Conservation (phyloP, 2,797 vertebrate species). For the Eulemur coronatus region DNA sequence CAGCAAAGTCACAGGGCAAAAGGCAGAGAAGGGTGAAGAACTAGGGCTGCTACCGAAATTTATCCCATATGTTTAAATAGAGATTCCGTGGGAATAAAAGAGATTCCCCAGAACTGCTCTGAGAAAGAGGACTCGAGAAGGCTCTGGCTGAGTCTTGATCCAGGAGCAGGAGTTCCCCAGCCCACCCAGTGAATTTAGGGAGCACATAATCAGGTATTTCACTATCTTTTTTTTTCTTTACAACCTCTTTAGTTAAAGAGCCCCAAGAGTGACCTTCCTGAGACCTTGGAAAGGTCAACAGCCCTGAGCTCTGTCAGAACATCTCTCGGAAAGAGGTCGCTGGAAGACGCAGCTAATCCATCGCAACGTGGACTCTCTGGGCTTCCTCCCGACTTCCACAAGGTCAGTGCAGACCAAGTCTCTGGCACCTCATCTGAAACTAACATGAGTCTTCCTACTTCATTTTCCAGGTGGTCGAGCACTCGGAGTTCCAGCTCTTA, state of each 20-base stretch:
- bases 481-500: not conserved
- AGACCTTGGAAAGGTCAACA: not conserved
- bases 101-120: fast-evolving
- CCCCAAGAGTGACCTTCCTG: not conserved
- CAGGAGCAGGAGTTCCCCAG: not conserved
- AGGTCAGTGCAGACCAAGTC: not conserved
- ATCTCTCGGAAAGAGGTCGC: not conserved
- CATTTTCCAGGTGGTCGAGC: not conserved
- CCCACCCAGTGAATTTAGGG: not conserved
- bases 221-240: not conserved
- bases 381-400: not conserved
- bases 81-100: not conserved
- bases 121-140: not conserved
- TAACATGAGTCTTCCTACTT: not conserved
- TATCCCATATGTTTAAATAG: not conserved
- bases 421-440: not conserved
- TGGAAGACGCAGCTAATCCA: not conserved
- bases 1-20: not conserved
- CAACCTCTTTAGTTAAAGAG: not conserved
- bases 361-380: not conserved
- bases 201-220: not conserved
- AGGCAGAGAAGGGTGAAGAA: not conserved
- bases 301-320: not conserved
- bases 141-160: not conserved
- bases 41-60: fast-evolving